A percentile compares a stretch with the other conserved stretches of the same genome.
phyloP scores from a whole-genome alignment of 2,797 vertebrate species.

The Enteromius thamalakanensis region DNA sequence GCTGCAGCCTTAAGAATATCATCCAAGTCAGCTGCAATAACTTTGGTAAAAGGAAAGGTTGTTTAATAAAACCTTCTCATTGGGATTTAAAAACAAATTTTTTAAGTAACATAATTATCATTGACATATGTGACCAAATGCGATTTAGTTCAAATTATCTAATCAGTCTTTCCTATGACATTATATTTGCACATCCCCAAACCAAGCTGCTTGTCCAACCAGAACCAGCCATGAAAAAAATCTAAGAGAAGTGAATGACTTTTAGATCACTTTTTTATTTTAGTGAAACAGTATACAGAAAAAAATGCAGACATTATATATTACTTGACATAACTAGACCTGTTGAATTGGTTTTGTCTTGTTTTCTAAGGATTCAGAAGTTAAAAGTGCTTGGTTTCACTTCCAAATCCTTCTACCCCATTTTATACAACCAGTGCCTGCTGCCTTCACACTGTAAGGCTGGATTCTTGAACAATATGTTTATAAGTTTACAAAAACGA shows the following conservation, averaged over 20 bases:
- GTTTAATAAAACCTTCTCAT: neutral
- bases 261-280: neutral
- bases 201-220: conserved; percentile 2
- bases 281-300: neutral
- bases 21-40: conserved; percentile 3
- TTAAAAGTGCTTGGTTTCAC: neutral
- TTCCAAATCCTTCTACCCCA: neutral
- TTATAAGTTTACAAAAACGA: conserved; percentile 59
- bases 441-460: neutral
- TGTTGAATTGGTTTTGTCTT: neutral
- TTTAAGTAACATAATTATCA: neutral
- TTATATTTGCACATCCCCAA: conserved; percentile 44
- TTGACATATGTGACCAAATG: neutral
- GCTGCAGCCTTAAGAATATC: conserved; percentile 12
- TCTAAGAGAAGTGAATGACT: neutral
- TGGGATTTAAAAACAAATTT: neutral
- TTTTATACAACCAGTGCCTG: neutral
- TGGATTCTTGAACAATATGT: neutral
- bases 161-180: conserved; percentile 26
- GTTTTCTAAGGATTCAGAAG: neutral
- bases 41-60: conserved; percentile 1
- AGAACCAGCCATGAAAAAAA: neutral
- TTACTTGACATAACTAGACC: neutral
- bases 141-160: conserved; percentile 44
- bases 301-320: conserved; percentile 12